phyloP scores from a whole-genome alignment of 2,797 vertebrate genomes.

The Meriones psammophilus region DNA sequence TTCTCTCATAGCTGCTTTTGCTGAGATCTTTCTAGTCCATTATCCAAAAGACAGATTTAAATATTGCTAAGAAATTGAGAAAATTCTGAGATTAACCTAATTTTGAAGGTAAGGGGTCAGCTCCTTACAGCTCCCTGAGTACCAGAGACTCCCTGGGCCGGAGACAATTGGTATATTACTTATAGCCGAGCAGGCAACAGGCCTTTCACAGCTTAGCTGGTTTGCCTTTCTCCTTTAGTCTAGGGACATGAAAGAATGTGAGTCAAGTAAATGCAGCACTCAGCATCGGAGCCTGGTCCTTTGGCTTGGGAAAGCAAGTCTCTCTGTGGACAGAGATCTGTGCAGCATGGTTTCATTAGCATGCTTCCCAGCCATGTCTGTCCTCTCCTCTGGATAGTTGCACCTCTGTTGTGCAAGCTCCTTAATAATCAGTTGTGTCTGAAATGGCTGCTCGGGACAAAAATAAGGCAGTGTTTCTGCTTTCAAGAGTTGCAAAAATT shows the following conservation, averaged over 20 bases:
- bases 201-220: background rate
- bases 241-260: background rate
- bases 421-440: background rate
- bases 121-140: background rate
- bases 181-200: background rate
- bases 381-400: background rate
- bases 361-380: background rate
- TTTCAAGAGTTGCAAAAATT: slow-evolving; percentile 53
- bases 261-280: background rate
- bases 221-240: background rate
- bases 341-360: background rate
- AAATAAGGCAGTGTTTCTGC: background rate
- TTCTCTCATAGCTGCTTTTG: background rate
- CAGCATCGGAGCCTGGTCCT: background rate
- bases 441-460: background rate
- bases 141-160: background rate
- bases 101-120: background rate
- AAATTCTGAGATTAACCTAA: background rate
- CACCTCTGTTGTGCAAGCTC: background rate
- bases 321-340: background rate
- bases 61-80: background rate
- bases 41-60: slow-evolving; percentile 43
- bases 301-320: background rate
- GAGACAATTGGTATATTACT: background rate
- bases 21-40: background rate